Base-by-base conservation (phyloP, 2,888 invertebrate species). In the Eupithecia inturbata region DNA sequence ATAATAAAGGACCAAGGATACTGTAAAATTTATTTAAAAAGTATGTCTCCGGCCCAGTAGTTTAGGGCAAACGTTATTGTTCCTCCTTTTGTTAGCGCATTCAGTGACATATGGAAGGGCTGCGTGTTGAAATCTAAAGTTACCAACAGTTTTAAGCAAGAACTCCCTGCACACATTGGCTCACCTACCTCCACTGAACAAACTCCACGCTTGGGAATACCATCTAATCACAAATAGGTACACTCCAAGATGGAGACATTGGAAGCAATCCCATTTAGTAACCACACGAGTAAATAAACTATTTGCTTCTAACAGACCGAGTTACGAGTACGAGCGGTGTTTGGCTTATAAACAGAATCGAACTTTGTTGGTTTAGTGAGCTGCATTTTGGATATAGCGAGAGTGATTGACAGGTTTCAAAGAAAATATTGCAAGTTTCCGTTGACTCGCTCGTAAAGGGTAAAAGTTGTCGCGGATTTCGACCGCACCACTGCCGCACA, bases 221-320 rank as follows among this genome's bases (percentile, higher is more conserved):
- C 57, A 57, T 14, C 26, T 57, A 57, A 57, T 57, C 57, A 57
- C 57, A 57, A 57, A 57, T 57, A n/a, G n/a, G n/a, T n/a, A 57
- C 57, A 57, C 57, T 57, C 57, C 10, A 53, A 57, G 57, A 14
- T 53, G 22, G 53, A 53, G 53, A 53, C 53, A 53, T 57, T 26
- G 57, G 14, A 57, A 57, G 57, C 57, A 57, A 57, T 57, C 26
- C 57, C 57, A 57, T 57, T 57, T 57, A 12, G 57, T 57, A 26
- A 26, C 57, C 57, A 14, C 22, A 26, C 26, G 12, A 12, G 57
- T 26, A 57, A 26, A 57, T 12, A 26, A 5, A 57, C 57, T 53
- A 53, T 53, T 53, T 53, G 53, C 22, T 10, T 53, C 6, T 10
- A 26, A 14, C 57, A 57, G 57, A 57, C 22, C 5, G n/a, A 10